Percentiles rank a stretch among this genome's conserved stretches.
Conservation (phyloP, 2,797 vertebrate species). For the Melanotaenia pygmaea region DNA sequence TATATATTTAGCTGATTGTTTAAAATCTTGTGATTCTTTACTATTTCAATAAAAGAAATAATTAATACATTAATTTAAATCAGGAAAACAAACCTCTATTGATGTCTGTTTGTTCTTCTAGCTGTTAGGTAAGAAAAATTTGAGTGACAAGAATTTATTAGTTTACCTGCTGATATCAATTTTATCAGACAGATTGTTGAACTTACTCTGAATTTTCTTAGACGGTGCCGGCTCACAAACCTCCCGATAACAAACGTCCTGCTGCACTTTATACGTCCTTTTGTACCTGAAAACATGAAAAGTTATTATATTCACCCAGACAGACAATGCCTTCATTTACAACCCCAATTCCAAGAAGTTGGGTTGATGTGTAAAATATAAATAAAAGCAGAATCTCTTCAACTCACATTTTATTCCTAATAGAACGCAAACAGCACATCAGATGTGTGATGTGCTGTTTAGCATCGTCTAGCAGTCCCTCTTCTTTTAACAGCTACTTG, state of each 20-base stretch:
- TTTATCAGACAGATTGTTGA: background rate
- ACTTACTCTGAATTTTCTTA: slow-evolving; percentile 84
- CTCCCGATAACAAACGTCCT: slow-evolving; percentile 93
- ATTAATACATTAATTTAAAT: background rate
- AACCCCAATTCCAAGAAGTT: too few relatives aligned
- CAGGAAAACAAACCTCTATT: slow-evolving; percentile 73
- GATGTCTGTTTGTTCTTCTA: slow-evolving; percentile 79
- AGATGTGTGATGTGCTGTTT: too few relatives aligned
- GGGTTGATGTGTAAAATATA: too few relatives aligned
- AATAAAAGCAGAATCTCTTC: too few relatives aligned
- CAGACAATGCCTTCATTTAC: too few relatives aligned
- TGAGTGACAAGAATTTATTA: slow-evolving; percentile 12
- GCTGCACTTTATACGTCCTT: slow-evolving; percentile 91
- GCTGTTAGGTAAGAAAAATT: slow-evolving; percentile 57
- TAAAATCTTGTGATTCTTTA: slow-evolving; percentile 26
- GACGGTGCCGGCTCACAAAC: slow-evolving; percentile 84
- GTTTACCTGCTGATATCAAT: slow-evolving; percentile 1
- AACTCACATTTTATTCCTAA: too few relatives aligned
- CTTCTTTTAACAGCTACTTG: too few relatives aligned
- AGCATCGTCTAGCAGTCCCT: too few relatives aligned
- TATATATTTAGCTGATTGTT: slow-evolving; percentile 3
- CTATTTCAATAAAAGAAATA: background rate
- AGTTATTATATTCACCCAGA: background rate
- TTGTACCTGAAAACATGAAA: slow-evolving; percentile 86
- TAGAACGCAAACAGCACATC: too few relatives aligned